Conservation (phyloP, 2,797 vertebrate species). For the Scleropages formosus region DNA sequence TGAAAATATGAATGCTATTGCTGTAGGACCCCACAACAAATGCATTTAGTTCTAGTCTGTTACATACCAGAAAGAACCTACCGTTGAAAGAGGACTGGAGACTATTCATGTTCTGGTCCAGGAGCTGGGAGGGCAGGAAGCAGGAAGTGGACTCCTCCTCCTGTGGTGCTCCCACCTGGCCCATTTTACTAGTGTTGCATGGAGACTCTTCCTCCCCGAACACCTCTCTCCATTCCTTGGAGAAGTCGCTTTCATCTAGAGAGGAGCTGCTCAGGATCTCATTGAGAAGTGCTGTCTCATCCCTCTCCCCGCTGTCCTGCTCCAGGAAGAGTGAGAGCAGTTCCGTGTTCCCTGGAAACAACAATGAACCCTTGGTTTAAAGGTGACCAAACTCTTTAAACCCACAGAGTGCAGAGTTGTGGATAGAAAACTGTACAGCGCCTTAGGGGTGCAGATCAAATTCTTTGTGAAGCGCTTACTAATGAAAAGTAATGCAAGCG, state of each 20-base stretch:
- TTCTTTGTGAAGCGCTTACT: too few relatives aligned
- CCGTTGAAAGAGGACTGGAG: constrained; percentile 76
- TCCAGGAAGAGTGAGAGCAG: constrained; percentile 54
- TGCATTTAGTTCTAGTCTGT: too few relatives aligned
- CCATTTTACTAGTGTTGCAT: constrained; percentile 40
- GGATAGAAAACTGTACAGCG: background rate
- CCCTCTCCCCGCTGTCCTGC: constrained; percentile 68
- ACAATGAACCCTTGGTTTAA: background rate
- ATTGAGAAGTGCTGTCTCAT: constrained; percentile 78
- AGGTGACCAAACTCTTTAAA: background rate
- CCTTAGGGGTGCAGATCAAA: too few relatives aligned
- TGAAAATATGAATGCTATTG: background rate
- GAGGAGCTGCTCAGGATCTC: constrained; percentile 82
- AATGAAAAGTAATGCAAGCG: background rate
- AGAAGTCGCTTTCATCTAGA: constrained; percentile 80
- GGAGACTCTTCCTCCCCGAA: constrained; percentile 72
- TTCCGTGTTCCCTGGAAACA: constrained; percentile 60
- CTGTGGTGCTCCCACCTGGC: constrained; percentile 51
- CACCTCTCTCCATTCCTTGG: constrained; percentile 82
- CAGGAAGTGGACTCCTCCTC: constrained; percentile 57
- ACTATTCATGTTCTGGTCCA: constrained; percentile 84
- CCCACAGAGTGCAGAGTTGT: background rate
- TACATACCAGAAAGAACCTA: constrained; percentile 50
- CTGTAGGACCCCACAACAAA: too few relatives aligned
- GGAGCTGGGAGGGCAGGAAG: constrained; percentile 90